phyloP scores from a whole-genome alignment of 30 jellyfish, hydroid and myxozoan genomes.

The Rhopilema esculentum region DNA sequence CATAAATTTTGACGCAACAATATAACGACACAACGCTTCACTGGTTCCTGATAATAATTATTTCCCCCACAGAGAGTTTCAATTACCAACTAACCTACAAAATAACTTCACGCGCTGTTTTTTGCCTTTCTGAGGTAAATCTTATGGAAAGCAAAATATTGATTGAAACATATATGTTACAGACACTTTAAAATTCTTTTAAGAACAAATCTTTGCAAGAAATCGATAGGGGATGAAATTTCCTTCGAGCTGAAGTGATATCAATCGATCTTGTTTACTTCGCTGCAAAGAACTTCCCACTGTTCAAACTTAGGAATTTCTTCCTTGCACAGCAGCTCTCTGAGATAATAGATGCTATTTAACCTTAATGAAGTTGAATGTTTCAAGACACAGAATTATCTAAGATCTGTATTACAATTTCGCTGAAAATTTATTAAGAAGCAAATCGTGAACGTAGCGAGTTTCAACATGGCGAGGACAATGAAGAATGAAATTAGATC shows the following conservation, averaged over 20 bases:
- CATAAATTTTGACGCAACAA: background rate
- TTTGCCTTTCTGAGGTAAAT: too few species aligned
- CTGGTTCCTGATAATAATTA: background rate
- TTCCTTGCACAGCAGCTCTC: background rate
- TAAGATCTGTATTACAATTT: too few species aligned
- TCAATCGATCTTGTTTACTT: background rate
- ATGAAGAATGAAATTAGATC: background rate
- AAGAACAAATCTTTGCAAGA: background rate
- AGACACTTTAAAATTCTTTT: background rate
- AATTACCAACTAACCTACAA: too few species aligned
- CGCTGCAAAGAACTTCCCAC: background rate
- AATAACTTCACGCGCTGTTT: too few species aligned
- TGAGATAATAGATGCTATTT: background rate
- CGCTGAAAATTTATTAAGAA: too few species aligned
- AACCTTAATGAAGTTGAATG: background rate
- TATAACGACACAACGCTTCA: background rate
- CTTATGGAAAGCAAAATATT: too few species aligned
- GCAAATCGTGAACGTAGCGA: slow-evolving; percentile 2
- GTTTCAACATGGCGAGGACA: slow-evolving; percentile 71
- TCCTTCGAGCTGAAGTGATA: background rate
- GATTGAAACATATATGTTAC: background rate
- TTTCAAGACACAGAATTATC: background rate
- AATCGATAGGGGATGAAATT: background rate
- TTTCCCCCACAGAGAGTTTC: background rate
- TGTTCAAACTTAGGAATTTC: background rate